Base-by-base conservation (phyloP, 2,888 invertebrate species). In the Brenthis daphne region DNA sequence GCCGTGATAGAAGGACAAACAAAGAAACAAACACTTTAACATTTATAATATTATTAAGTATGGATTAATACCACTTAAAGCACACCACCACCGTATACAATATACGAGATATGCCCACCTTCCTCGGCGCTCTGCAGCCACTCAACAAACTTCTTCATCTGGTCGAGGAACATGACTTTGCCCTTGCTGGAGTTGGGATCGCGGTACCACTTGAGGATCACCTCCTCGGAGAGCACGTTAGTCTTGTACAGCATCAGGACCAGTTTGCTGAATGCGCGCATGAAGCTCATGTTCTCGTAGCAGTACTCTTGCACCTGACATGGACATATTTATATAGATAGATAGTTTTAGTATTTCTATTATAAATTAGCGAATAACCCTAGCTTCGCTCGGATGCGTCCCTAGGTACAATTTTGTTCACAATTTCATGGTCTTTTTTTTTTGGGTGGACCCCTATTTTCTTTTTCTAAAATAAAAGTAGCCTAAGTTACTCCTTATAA, bases 241-340 rank as follows among this genome's bases (percentile, higher is more conserved):
- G 97, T 97, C 95, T 98, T 98, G 94, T 99, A 99, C 93, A 99
- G 96, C 85, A 99, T 95, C 90, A 99, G 95, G 82, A 99, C 96
- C 82, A 99, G 98, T 94, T 99, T 99, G 89, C 98, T 98, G 95
- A 99, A 99, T 88, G 98, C 98, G 87, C 98, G 98, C 98, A 99
- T 98, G 92, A 99, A 99, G 89, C 97, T 98, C 98, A 99, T 99
- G 94, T 99, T 99, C 87, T 98, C 98, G 89, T 99, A 99, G 93
- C 99, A 99, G 92, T 97, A 99, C 86, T 99, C 99, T 92, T 99
- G 99, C 79, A 99, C 97, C 91, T 92, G 79, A 4, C 6, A 16
- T 48, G 47, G 3, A 6, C 3, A 16, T 37, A 55, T 14, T 8
- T 29, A 53, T 16, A 16, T 16, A 16, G 16, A 16, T 43, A 57